Conservation (phyloP, 2,888 invertebrate species). For the Caenorhabditis sinica region DNA sequence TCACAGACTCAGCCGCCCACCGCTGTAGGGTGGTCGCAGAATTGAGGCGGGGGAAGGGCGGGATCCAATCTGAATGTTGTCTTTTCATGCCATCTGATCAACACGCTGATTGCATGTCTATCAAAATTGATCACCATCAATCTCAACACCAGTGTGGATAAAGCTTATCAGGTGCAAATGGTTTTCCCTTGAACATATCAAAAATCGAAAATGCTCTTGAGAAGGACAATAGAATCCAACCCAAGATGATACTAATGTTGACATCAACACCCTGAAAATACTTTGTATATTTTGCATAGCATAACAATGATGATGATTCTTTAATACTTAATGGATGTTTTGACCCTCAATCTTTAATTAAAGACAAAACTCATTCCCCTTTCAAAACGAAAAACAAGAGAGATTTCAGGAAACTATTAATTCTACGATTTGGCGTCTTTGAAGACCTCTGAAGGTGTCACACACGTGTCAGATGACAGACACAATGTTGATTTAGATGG, state of each 20-base stretch:
- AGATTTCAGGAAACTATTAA: constrained; percentile 16
- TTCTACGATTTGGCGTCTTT: constrained; percentile 24
- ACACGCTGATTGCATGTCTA: constrained; percentile 64
- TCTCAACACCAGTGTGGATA: constrained; percentile 13
- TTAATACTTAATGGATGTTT: constrained; percentile 31
- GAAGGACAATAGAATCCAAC: not conserved
- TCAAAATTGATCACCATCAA: constrained; percentile 66
- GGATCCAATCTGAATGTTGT: constrained; percentile 31
- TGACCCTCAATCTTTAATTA: constrained; percentile 37
- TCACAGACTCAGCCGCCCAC: constrained; percentile 37
- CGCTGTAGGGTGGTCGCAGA: constrained; percentile 54
- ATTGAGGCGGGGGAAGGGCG: constrained; percentile 8
- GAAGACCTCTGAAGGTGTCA: constrained; percentile 40
- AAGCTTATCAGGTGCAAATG: constrained; percentile 21
- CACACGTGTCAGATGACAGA: constrained; percentile 58
- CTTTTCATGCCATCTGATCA: constrained; percentile 41
- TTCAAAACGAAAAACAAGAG: not conserved
- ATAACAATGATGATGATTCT: constrained; percentile 3
- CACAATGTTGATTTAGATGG: constrained; percentile 63
- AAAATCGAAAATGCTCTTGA: not conserved
- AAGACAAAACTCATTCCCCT: constrained; percentile 13
- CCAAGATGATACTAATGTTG: not conserved
- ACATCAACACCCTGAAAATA: not conserved
- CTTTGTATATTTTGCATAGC: constrained; percentile 13
- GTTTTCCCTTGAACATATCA: too few relatives aligned